Evolutionary conservation across 2,113 vertebrate species (phyloP), one percentile per base, ranked within the genome.

Genomic region (Furnarius figulus): DNA sequence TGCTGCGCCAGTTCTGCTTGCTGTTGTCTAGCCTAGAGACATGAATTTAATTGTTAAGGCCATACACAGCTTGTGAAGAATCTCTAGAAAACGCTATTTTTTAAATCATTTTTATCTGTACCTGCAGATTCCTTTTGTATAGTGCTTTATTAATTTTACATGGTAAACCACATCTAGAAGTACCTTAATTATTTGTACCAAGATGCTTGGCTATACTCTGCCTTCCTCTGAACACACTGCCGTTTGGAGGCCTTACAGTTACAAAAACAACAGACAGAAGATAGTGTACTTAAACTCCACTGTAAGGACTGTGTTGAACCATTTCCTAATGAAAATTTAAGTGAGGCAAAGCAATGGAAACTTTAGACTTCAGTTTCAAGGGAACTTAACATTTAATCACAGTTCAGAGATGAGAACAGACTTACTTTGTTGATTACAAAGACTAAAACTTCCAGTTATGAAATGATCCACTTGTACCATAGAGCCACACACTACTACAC

Each of bases 1-100:
- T 99, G 99, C 95, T 99, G 99, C 44, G 99, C 99, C 39, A 99
- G 97, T 96, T 99, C 99, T 40, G 99, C 99, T 98, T 99, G 99
- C 92, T 99, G 99, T 97, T 99, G 99, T 97, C 99, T 99, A 40
- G 99, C 99, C 99, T 99, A 85, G 96, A 95, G 74, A 97, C 58
- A 96, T 3, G 77, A 96, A 92, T 96, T 90, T 72, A 84, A 76
- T 74, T 63, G 87, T 93, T 94, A 93, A 86, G 62, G 46, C 58
- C 61, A 58, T 25, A 40, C 20, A 61, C 1, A 67, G 42, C 61
- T 92, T 46, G 23, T 50, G 76, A 81, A 63, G 27, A 81, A 84
- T 17, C 65, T 84, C 63, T 44, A 74, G 23, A 92, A 61, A 35
- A 93, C 25, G 33, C 55, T 49, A 52, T 44, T 63, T 79, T 85